Base-by-base conservation (phyloP, 2,113 vertebrate genomes). In the Laticauda laticaudata region DNA sequence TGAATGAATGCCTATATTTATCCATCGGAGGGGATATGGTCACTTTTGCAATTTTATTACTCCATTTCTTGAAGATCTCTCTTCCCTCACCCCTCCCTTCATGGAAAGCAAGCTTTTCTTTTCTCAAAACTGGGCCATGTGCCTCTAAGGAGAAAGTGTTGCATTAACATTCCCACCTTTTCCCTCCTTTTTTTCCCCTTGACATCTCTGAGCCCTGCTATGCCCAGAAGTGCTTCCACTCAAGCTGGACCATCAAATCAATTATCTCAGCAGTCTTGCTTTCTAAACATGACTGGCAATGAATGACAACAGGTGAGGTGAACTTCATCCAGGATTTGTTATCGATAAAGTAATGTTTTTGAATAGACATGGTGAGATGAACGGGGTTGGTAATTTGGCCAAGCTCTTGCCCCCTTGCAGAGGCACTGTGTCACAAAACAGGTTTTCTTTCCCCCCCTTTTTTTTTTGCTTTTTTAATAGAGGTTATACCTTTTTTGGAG, bases 141-240 rank as follows among this genome's bases (percentile, higher is more conserved):
- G 98, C 98, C 99, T 98, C 99, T 97, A 96, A 99, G 98, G 99
- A 99, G 98, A 98, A 97, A 98, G 98, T 97, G 98, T 98, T 98
- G 97, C 98, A 98, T 99, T 98, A 99, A 99, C 98, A 98, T 99
- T 99, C 98, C 98, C 99, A 99, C 99, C 98, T 99, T 99, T 99
- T 99, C 98, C 99, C 98, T 98, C 98, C 97, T 98, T 97, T 98
- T 98, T 56, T 21, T 3, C 0, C 9, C 24, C 0, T 9, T 9
- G 98, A 98, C 98, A 98, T 99, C 98, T 99, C 98, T 97, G 98
- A 99, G 98, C 98, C 98, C 97, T 98, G 97, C 98, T 99, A 98
- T 98, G 98, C 98, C 99, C 98, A 98, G 98, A 99, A 99, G 99
- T 99, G 99, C 99, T 99, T 99, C 98, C 98, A 98, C 98, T 99